phyloP scores from a whole-genome alignment of 2,888 invertebrate genomes.

The Lydus trimaculatus region DNA sequence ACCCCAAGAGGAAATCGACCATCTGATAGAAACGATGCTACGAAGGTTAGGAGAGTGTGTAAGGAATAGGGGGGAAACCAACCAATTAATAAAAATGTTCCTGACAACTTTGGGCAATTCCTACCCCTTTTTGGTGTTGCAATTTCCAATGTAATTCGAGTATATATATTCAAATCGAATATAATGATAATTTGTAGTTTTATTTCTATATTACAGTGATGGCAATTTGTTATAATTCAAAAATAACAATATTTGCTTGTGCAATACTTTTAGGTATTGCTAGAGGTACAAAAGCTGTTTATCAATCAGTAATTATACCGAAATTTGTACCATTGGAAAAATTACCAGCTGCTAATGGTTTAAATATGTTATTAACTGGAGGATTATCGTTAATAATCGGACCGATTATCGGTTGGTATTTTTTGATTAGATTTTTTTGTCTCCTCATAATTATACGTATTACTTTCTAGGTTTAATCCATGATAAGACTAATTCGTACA shows the following conservation, averaged over 20 bases:
- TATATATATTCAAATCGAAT: too few relatives aligned
- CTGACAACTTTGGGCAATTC: too few relatives aligned
- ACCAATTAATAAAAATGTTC: too few relatives aligned
- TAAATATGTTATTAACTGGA: slow-evolving; percentile 57
- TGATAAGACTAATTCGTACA: slow-evolving; percentile 41
- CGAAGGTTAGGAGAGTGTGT: too few relatives aligned
- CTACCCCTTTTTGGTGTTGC: too few relatives aligned
- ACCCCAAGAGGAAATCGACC: too few relatives aligned
- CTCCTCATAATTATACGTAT: too few relatives aligned
- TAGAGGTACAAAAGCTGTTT: slow-evolving; percentile 58
- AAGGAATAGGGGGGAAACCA: too few relatives aligned
- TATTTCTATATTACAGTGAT: slow-evolving; percentile 45
- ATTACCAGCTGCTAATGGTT: slow-evolving; percentile 56
- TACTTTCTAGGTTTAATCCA: slow-evolving; percentile 46
- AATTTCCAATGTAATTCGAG: too few relatives aligned
- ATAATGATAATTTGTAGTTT: slow-evolving; percentile 5
- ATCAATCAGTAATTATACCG: slow-evolving; percentile 58
- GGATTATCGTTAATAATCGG: slow-evolving; percentile 53
- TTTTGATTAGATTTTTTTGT: too few relatives aligned
- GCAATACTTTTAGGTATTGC: slow-evolving; percentile 53
- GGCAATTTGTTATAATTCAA: slow-evolving; percentile 40
- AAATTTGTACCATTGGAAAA: slow-evolving; percentile 55
- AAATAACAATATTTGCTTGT: slow-evolving; percentile 20
- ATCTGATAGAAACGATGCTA: too few relatives aligned
- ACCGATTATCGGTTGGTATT: slow-evolving; percentile 55